Evolutionary conservation across 2,113 vertebrate species (phyloP), one percentile per base, ranked within the genome.

Genomic region (Corvus hawaiiensis): DNA sequence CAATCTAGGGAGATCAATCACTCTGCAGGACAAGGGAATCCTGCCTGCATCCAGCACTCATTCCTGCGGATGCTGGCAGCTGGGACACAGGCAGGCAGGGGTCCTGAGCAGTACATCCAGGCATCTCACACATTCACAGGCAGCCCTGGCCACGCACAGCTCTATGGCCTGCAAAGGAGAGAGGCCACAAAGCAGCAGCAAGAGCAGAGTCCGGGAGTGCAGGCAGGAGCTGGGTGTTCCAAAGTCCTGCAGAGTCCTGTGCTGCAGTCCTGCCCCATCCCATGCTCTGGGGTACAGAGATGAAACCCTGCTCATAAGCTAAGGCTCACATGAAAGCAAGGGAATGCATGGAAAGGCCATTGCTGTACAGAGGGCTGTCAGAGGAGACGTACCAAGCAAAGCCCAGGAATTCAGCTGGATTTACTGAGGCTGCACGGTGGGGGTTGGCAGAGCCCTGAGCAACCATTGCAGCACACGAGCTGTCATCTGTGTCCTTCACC

Each of bases 121-220:
- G 61, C 39, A 68, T 56, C 63, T 22, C 67, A 30, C 39, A 15
- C 7, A 2, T 28, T 8, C 3, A 3, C 11, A 17, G 33, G 23
- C 64, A 46, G 28, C 30, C 33, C 62, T 41, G 35, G 58, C 39
- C 17, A 44, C 0, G 0, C 52, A 21, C 0, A 0, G 44, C 39
- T 85, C 55, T 18, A 7, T 0, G 0, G 46, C 37, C 61, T 59
- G 58, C 27, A 35, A 51, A 37, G 49, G 20, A 77, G 35, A 87
- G 54, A 39, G 63, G 59, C 43, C 69, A 43, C 39, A 63, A 20
- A 61, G 21, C 1, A 0, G 44, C 62, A 52, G 44, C 63, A 77
- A 3, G 30, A 51, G 49, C 75, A 46, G 58, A 79, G 43, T 44
- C 61, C 67, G 23, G n/a, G n/a, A 49, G 62, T 35, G 32, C 51